A percentile compares a stretch with the other conserved stretches of the same genome.
phyloP scores from a whole-genome alignment of 2,888 invertebrate species.

The Oscheius sp. region DNA sequence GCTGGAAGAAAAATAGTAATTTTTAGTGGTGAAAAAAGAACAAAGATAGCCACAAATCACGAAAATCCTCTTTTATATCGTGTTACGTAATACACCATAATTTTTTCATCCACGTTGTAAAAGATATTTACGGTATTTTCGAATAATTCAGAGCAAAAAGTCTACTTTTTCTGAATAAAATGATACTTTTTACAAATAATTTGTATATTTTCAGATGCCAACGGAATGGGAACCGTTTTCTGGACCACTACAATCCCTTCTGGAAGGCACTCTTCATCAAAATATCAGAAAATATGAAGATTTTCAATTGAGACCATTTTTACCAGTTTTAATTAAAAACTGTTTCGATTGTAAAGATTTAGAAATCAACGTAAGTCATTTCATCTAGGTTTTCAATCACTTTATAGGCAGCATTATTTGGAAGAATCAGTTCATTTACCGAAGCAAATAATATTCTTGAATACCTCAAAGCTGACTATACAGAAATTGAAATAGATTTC shows the following conservation, averaged over 20 bases:
- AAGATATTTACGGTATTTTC: too few relatives aligned
- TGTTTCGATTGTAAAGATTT: neutral
- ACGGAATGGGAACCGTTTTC: neutral
- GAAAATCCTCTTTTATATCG: too few relatives aligned
- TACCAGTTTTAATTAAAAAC: conserved; percentile 19
- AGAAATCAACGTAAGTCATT: neutral
- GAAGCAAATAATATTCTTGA: conserved; percentile 19
- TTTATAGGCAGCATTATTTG: neutral
- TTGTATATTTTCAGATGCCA: neutral
- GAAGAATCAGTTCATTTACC: neutral
- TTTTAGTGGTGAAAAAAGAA: neutral
- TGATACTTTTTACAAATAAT: neutral
- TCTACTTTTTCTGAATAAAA: too few relatives aligned
- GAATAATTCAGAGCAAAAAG: too few relatives aligned
- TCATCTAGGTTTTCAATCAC: neutral
- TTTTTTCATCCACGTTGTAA: too few relatives aligned
- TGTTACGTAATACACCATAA: too few relatives aligned
- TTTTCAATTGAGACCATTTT: conserved; percentile 16
- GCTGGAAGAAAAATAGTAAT: neutral
- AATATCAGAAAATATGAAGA: conserved; percentile 16
- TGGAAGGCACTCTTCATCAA: conserved; percentile 14
- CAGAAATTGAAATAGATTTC: neutral
- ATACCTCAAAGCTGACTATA: neutral
- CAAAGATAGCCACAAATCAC: too few relatives aligned
- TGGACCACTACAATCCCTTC: conserved; percentile 3